phyloP scores from a whole-genome alignment of 2,888 invertebrate genomes.

The Microdon myrmicae region DNA sequence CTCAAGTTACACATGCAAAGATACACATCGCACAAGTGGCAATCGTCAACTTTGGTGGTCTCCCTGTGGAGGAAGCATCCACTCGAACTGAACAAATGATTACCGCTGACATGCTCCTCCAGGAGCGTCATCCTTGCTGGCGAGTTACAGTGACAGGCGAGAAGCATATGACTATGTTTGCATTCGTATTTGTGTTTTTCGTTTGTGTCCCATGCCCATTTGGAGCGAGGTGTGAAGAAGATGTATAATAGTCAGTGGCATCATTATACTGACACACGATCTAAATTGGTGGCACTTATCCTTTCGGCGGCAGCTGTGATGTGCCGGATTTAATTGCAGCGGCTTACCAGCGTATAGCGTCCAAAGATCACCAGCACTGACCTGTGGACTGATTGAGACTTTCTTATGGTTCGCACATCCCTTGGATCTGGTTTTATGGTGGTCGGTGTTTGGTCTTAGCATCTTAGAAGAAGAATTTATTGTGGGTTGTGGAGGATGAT shows the following conservation, averaged over 20 bases:
- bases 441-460: neutral
- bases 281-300: slow-evolving; percentile 51
- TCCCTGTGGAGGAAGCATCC: slow-evolving; percentile 39
- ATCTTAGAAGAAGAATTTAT: too few relatives aligned
- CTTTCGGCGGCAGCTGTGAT: slow-evolving; percentile 50
- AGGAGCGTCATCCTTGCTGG: slow-evolving; percentile 33
- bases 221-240: slow-evolving; percentile 42
- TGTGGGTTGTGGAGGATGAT: too few relatives aligned
- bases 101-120: slow-evolving; percentile 39
- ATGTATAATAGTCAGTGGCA: slow-evolving; percentile 45
- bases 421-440: neutral
- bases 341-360: slow-evolving; percentile 38
- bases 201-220: slow-evolving; percentile 12
- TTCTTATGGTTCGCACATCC: slow-evolving; percentile 16
- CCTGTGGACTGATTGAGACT: slow-evolving; percentile 29
- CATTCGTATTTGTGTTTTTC: slow-evolving; percentile 30
- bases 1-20: slow-evolving; percentile 44
- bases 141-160: too few relatives aligned
- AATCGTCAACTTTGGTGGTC: slow-evolving; percentile 47
- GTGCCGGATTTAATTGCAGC: slow-evolving; percentile 44
- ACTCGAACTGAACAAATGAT: slow-evolving; percentile 35
- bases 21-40: slow-evolving; percentile 41
- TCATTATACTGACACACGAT: slow-evolving; percentile 37
- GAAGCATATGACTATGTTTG: too few relatives aligned
- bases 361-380: slow-evolving; percentile 35